Evolutionary conservation across 2,888 invertebrate species (phyloP), one percentile per base, ranked within the genome.

Genomic region (Hydrotaea diabolus): DNA sequence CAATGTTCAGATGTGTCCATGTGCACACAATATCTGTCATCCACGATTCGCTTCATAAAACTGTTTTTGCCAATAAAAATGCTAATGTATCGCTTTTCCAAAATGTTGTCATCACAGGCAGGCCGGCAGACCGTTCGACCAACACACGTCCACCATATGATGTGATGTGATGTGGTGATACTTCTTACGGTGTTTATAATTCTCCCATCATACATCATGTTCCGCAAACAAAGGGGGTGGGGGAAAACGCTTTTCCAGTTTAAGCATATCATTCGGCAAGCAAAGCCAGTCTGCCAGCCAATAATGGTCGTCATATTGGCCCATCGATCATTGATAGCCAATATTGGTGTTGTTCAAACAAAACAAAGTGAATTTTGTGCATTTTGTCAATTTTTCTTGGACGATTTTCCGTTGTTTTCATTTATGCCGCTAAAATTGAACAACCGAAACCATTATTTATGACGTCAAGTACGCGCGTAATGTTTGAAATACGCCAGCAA

Each of bases 301-400:
- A 74, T 59, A 62, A 72, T 49, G 15, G 62, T 62, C 74, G 62
- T 62, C 74, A 74, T 39, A 74, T 74, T 74, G 26, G 74, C 59
- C 74, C 59, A 74, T 74, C 59, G 59, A 74, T 74, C 74, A 74
- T 17, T 74, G 59, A 62, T 74, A 62, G 74, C 74, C 59, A 62
- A 69, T 46, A 46, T 46, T 46, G 43, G 46, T 23, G 26, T 23
- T 57, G 57, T 57, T 73, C 46, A 74, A 59, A 74, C 59, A 74
- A 13, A 36, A 36, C 49, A 69, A 53, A 72, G 39, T 43, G 23
- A 71, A 46, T 74, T 74, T 46, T 46, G 21, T 46, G 26, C 46
- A 62, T 23, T 74, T 43, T n/a, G 4, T 7, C 31, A 31, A 2
- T 72, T 72, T 31, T 72, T 53, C 36, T 73, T 55, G 19, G 15